Conservation (phyloP, 2,888 invertebrate species). For the Netelia fuscicornis region DNA sequence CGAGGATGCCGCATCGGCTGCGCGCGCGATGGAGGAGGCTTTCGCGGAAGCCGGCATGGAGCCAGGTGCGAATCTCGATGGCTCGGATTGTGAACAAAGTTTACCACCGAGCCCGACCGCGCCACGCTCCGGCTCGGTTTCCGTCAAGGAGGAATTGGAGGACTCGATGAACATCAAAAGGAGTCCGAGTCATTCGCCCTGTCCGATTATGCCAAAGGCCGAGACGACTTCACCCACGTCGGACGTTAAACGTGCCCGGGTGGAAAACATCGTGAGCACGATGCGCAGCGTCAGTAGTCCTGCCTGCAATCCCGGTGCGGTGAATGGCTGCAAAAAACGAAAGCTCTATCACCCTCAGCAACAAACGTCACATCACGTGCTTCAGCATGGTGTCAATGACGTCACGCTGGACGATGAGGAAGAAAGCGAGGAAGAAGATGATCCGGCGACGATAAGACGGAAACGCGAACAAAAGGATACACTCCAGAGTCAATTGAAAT, state of each 20-base stretch:
- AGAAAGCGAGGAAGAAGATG: slow-evolving; percentile 91
- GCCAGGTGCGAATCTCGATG: slow-evolving; percentile 83
- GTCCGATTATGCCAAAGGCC: slow-evolving; percentile 81
- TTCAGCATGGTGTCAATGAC: slow-evolving; percentile 87
- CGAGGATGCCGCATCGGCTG: slow-evolving; percentile 84
- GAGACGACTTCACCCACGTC: slow-evolving; percentile 86
- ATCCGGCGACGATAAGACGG: slow-evolving; percentile 92
- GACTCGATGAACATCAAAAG: slow-evolving; percentile 81
- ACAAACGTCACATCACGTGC: slow-evolving; percentile 89
- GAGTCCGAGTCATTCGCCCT: slow-evolving; percentile 83
- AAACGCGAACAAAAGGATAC: slow-evolving; percentile 95
- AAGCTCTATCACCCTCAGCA: slow-evolving; percentile 98
- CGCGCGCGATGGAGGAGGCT: slow-evolving; percentile 87
- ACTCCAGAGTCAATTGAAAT: slow-evolving; percentile 93
- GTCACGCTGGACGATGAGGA: slow-evolving; percentile 89
- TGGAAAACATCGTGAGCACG: slow-evolving; percentile 97
- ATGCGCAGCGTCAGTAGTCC: slow-evolving; percentile 93
- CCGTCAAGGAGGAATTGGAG: slow-evolving; percentile 83
- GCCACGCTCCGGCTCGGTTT: slow-evolving; percentile 82
- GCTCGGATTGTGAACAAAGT: slow-evolving; percentile 83
- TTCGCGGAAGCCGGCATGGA: slow-evolving; percentile 88
- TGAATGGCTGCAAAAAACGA: slow-evolving; percentile 97
- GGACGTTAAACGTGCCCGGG: slow-evolving; percentile 96
- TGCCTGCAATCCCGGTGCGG: slow-evolving; percentile 89
- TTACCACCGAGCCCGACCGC: slow-evolving; percentile 82